Evolutionary conservation across 2,888 invertebrate species (phyloP).

Genomic region (Cremastinae sp.): DNA sequence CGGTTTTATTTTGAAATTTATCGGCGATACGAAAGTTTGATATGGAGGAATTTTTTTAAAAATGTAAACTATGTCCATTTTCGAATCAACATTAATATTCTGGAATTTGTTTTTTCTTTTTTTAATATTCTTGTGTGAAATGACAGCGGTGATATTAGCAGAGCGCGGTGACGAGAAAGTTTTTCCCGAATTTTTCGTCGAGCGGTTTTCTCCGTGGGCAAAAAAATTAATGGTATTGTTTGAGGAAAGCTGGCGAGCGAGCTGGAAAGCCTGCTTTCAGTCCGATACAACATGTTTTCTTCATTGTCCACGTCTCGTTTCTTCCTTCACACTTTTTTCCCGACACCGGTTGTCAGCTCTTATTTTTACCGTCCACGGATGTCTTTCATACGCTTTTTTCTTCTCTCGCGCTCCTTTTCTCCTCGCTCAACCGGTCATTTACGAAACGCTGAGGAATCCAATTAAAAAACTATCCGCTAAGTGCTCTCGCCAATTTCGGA

Average conservation of each 20-base stretch:
- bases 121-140: neutral
- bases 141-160: neutral
- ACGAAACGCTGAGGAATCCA: constrained; percentile 67
- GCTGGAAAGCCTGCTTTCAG: constrained; percentile 20
- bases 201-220: constrained; percentile 5
- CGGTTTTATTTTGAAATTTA: neutral
- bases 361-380: constrained; percentile 49
- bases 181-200: neutral
- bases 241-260: constrained; percentile 38
- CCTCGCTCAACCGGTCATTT: constrained; percentile 40
- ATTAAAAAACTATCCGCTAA: constrained; percentile 77
- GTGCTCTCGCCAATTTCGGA: constrained; percentile 66
- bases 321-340: constrained; percentile 28
- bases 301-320: constrained; percentile 5
- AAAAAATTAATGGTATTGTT: constrained; percentile 58
- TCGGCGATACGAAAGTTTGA: too few species aligned
- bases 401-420: constrained; percentile 19
- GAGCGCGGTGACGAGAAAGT: constrained; percentile 9
- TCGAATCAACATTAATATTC: too few species aligned
- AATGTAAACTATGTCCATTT: too few species aligned
- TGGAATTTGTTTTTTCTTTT: too few species aligned
- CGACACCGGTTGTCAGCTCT: constrained; percentile 67
- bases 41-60: too few species aligned
- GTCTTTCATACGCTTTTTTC: constrained; percentile 30
- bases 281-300: constrained; percentile 35